Base-by-base conservation (phyloP, 2,797 vertebrate genomes). In the Pseudochirops corinnae region DNA sequence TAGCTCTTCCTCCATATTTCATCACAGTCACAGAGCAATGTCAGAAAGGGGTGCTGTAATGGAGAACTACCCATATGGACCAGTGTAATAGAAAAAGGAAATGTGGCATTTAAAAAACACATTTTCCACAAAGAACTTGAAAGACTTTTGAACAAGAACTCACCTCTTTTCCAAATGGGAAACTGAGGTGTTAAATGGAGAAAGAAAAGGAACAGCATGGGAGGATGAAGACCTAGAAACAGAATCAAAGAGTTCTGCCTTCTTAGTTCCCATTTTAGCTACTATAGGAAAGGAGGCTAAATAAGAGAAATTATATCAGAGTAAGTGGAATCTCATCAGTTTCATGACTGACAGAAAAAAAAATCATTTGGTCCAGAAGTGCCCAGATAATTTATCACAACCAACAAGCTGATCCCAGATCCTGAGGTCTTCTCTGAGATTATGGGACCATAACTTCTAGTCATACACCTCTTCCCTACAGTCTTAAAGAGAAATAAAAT, bases 1-100 rank as follows among this genome's bases (percentile, higher is more conserved):
- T 0, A 0, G 53, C 10, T 0, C 50, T 0, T 0, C 1, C 0
- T 7, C 39, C 0, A 1, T 13, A 24, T 33, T 26, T 12, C 16
- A 0, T 56, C 7, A 0, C 29, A 0, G 33, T 1, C 1, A 0
- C 0, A 52, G 46, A 12, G 2, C 18, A 0, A 3, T 4, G 13
- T 0, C 0, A 14, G 57, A 67, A 5, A 58, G 7, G 52, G 33
- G 3, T 0, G 10, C 9, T 0, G 1, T 3, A 11, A n/a, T 0
- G 2, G 82, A 55, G 90, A 18, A 50, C 0, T 0, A 7, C 33
- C 93, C 0, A 56, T 12, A 39, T 24, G 18, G 21, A 0, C n/a
- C 31, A 52, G 0, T 7, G 52, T 0, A 4, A 0, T 39, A 12
- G 12, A 11, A 74, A 91, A 31, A 24, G 0, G 24, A 92, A 29